These are phyloP conservation scores for Nomada lathburiana DNA, from an alignment of 2,888 invertebrate species.

Conservation along the genomic window DNA sequence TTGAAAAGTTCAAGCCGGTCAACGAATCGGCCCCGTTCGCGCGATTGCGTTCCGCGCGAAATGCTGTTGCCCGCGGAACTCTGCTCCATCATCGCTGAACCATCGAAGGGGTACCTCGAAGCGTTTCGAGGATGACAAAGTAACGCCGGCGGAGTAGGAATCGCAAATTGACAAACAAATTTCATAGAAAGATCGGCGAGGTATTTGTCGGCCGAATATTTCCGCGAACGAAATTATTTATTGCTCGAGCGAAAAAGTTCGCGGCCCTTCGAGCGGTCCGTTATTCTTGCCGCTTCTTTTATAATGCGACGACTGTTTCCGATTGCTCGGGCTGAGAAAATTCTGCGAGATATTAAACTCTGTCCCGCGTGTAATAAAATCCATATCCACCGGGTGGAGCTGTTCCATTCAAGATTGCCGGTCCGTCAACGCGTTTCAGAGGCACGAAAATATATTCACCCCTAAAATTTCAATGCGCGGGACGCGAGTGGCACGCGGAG, in stretches of 20 bases:
- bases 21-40: conserved; percentile 52
- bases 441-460: conserved; percentile 21
- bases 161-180: not conserved
- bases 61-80: conserved; percentile 18
- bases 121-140: conserved; percentile 15
- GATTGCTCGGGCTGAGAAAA: too few relatives aligned
- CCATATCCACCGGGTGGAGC: too few relatives aligned
- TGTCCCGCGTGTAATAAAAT: too few relatives aligned
- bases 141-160: not conserved
- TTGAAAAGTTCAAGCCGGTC: conserved; percentile 68
- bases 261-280: too few relatives aligned
- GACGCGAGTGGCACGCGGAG: conserved; percentile 23
- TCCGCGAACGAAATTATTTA: too few relatives aligned
- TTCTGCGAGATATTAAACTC: too few relatives aligned
- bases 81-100: not conserved
- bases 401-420: not conserved
- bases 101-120: conserved; percentile 3
- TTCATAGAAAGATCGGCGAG: not conserved
- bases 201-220: too few relatives aligned
- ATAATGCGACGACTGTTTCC: too few relatives aligned
- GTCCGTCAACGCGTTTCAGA: not conserved
- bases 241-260: too few relatives aligned
- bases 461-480: conserved; percentile 49
- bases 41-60: conserved; percentile 44
- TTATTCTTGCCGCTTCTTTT: too few relatives aligned